Base-by-base conservation (phyloP, 2,888 invertebrate species). In the Lampropteryx suffumata region DNA sequence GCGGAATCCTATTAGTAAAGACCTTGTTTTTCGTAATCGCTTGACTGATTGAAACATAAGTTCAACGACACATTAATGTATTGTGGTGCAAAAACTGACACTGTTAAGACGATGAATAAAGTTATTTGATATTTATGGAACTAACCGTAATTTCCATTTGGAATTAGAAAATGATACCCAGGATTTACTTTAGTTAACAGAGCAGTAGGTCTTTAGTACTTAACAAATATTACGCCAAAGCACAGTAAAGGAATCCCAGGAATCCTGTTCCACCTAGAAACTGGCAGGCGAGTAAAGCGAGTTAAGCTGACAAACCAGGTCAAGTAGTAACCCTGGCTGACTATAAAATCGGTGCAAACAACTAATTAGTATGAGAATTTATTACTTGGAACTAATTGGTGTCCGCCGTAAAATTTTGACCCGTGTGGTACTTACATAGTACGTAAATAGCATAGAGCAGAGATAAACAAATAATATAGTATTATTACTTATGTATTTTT, bases 371-470 rank as follows among this genome's bases (percentile, higher is more conserved):
- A 49, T 37, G 48, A 64, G 48, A 66, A 69, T 73, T 57, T 69
- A 75, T 71, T 62, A 65, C 56, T 67, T 51, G 59, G 47, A 57
- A 60, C 71, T 76, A 78, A 78, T 76, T 74, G 70, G 61, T 64
- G 59, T 54, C 30, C 47, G 54, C 66, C 65, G 53, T 69, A 64
- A 71, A 67, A 59, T 42, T 53, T 41, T 61, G 62, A 64, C 67
- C 62, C 7, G 3, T 47, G 47, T 11, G 43, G 58, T 45, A 36
- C 24, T 0, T 21, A 35, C 9, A 35, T 14, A 35, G 5, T 7
- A 2, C 1, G 24, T 35, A 32, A 7, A 13, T 7, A 32, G 32
- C n/a, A n/a, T n/a, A n/a, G n/a, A n/a, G n/a, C n/a, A 32, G 7
- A 32, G 9, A 34, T 34, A n/a, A 17, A 4, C 17, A 17, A 2